phyloP scores from a whole-genome alignment of 2,888 invertebrate species.

The Eristalis arbustorum region DNA sequence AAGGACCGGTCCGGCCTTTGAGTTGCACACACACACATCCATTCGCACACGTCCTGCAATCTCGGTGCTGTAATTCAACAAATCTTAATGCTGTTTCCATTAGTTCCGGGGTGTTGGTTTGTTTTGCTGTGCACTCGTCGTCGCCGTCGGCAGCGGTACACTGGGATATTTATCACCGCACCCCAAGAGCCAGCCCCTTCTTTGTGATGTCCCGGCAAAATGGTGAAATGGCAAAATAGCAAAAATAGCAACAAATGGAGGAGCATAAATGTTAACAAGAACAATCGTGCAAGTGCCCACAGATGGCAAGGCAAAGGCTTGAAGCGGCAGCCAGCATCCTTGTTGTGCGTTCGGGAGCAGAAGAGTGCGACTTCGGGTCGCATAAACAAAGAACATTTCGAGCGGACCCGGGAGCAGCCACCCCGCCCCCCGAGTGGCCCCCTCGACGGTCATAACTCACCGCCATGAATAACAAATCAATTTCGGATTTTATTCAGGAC shows the following conservation, averaged over 20 bases:
- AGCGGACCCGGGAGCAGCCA: background rate
- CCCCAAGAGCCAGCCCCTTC: background rate
- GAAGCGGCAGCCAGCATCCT: background rate
- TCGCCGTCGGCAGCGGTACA: background rate
- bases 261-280: conserved; percentile 51
- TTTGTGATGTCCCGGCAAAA: background rate
- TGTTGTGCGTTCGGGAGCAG: conserved; percentile 16
- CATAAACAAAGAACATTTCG: conserved; percentile 39
- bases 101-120: conserved; percentile 28
- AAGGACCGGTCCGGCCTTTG: background rate
- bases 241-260: conserved; percentile 33
- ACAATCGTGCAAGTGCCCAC: conserved; percentile 41
- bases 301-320: background rate
- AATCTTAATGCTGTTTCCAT: conserved; percentile 57
- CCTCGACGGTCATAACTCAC: conserved; percentile 52
- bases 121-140: conserved; percentile 31
- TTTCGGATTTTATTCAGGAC: conserved; percentile 57
- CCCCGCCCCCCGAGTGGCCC: background rate
- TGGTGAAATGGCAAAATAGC: background rate
- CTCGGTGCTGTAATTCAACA: conserved; percentile 47
- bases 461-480: conserved; percentile 62
- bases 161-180: conserved; percentile 45
- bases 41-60: conserved; percentile 13
- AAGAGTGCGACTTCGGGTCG: conserved; percentile 2
- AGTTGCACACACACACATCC: background rate